Conservation (phyloP, 2,113 vertebrate species). For the Lamprologus tigripictilis region DNA sequence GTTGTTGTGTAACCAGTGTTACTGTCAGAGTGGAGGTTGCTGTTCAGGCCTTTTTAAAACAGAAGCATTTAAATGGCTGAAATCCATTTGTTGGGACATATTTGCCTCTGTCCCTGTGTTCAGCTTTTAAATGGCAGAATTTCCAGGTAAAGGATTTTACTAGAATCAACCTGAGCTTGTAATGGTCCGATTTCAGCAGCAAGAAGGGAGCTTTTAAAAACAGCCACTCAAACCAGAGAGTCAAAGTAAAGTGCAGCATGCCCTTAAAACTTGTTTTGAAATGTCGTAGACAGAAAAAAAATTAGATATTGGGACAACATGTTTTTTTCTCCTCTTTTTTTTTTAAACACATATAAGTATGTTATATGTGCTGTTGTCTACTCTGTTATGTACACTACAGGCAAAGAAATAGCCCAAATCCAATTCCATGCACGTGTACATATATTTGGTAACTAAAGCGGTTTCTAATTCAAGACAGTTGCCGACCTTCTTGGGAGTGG, state of each 20-base stretch:
- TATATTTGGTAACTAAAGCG: neutral
- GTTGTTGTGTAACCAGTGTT: neutral
- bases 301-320: neutral
- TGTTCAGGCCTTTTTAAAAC: neutral
- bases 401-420: neutral
- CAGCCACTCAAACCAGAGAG: neutral
- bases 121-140: neutral
- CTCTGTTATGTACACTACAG: neutral
- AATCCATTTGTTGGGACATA: neutral
- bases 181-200: neutral
- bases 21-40: neutral
- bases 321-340: neutral
- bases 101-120: neutral
- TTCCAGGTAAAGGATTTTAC: neutral
- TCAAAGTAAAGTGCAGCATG: neutral
- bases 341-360: neutral
- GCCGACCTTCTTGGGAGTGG: neutral
- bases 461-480: neutral
- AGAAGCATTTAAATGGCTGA: neutral
- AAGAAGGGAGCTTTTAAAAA: neutral
- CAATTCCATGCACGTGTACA: neutral
- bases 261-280: neutral
- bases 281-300: neutral
- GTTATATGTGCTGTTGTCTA: neutral
- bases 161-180: neutral